These are phyloP conservation scores for Drosophila macrothrix DNA, from an alignment of 2,888 invertebrate species.

Conservation along the genomic window DNA sequence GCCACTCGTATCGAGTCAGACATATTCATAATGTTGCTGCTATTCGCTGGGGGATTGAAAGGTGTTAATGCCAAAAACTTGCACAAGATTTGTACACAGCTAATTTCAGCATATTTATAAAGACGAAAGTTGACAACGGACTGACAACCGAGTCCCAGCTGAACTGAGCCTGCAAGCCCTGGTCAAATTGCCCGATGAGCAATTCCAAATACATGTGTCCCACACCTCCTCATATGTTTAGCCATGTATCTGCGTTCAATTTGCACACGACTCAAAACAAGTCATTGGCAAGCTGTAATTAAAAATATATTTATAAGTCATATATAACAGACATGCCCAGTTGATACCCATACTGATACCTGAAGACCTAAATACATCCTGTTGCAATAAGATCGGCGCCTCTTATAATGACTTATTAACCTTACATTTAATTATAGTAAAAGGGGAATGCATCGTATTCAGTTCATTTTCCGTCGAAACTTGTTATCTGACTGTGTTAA, in stretches of 20 bases:
- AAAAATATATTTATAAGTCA: slow-evolving; percentile 69
- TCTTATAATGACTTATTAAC: slow-evolving; percentile 66
- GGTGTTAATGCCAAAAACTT: slow-evolving; percentile 80
- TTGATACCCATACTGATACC: not conserved
- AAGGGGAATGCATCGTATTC: slow-evolving; percentile 36
- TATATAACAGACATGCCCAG: not conserved
- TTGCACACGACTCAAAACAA: slow-evolving; percentile 46
- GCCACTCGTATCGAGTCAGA: slow-evolving; percentile 31
- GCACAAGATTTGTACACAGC: slow-evolving; percentile 77
- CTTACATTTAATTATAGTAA: slow-evolving; percentile 20
- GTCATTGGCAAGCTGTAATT: slow-evolving; percentile 59
- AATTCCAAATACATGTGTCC: slow-evolving; percentile 53
- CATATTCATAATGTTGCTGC: slow-evolving; percentile 61
- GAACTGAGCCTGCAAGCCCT: slow-evolving; percentile 29
- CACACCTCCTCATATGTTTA: not conserved
- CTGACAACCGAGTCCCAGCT: slow-evolving; percentile 52
- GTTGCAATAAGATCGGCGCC: slow-evolving; percentile 55
- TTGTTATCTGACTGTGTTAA: slow-evolving; percentile 71
- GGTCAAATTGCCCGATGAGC: slow-evolving; percentile 50
- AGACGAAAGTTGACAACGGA: slow-evolving; percentile 72
- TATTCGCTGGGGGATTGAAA: slow-evolving; percentile 67
- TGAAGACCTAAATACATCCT: slow-evolving; percentile 56
- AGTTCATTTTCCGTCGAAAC: slow-evolving; percentile 20
- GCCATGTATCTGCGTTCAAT: slow-evolving; percentile 16
- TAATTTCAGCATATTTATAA: slow-evolving; percentile 75